Base-by-base conservation (phyloP, 2,888 invertebrate species). In the Macrosiphum euphorbiae region DNA sequence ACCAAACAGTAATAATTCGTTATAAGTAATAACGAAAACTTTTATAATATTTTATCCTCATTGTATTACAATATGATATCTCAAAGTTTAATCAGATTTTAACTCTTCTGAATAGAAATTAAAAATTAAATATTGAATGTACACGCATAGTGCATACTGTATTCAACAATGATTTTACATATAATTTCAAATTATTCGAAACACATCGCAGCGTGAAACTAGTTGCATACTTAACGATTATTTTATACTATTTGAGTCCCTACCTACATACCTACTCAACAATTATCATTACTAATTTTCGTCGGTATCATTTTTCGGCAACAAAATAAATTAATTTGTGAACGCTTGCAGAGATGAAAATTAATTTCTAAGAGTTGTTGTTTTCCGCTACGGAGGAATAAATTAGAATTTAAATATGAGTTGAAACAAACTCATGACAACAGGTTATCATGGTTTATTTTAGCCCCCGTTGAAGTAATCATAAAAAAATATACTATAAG, bases 191-290 rank as follows among this genome's bases (percentile, higher is more conserved):
- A 78, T 78, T 78, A 78, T 78, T 44, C 86, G 86, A 41, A 47
- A 86, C 44, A 86, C 47, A 44, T 86, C 44, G 28, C 86, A 44
- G 86, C 47, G 86, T 41, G 47, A 86, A 86, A 86, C 86, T 86
- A 86, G 41, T 86, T 86, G 86, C 47, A 86, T 86, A 86, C 47
- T 86, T 86, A 44, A 44, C 86, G 47, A 86, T 47, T 86, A 47
- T 86, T 47, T 44, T 47, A 86, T 44, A 88, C 41, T 10, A 88
- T 58, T 55, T 41, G 41, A 55, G 55, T 41, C 41, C 88, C n/a
- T 52, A 50, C 78, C 35, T 78, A 78, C 78, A 78, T 78, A 78
- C 78, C 35, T 78, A 78, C 52, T 52, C 20, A 50, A n/a, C 87
- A 88, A 88, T 88, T n/a, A 50, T 88, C 8, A 13, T 50, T 20